phyloP scores from a whole-genome alignment of 2,888 invertebrate genomes.

The Copidosoma aretas region DNA sequence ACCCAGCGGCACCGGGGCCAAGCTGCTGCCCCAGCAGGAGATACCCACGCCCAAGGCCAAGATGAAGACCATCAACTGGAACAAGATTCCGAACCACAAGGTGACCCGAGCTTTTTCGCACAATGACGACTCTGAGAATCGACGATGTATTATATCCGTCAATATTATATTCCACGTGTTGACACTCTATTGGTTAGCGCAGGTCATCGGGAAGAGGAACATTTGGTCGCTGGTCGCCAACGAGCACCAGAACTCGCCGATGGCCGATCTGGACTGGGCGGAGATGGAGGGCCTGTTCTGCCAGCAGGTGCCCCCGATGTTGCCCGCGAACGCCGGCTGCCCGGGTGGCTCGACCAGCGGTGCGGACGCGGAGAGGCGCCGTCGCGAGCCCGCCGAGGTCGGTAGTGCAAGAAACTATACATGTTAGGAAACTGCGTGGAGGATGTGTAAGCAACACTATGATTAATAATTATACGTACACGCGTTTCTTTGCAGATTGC shows the following conservation, averaged over 20 bases:
- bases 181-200: conserved; percentile 26
- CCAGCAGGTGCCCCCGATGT: conserved; percentile 73
- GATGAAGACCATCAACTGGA: conserved; percentile 98
- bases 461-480: too few species aligned
- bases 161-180: too few species aligned
- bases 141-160: not conserved
- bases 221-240: conserved; percentile 91
- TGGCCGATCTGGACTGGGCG: conserved; percentile 88
- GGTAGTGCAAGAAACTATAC: not conserved
- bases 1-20: conserved; percentile 60
- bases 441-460: too few species aligned
- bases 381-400: conserved; percentile 82
- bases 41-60: conserved; percentile 93
- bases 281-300: conserved; percentile 95
- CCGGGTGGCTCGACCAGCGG: conserved; percentile 65
- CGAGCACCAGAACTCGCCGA: conserved; percentile 82
- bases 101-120: conserved; percentile 58
- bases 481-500: conserved; percentile 70
- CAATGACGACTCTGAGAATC: not conserved
- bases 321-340: conserved; percentile 63
- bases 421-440: too few species aligned
- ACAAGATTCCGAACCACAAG: conserved; percentile 91
- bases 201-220: conserved; percentile 88
- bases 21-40: conserved; percentile 85
- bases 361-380: conserved; percentile 67